Evolutionary conservation across 2,888 invertebrate species (phyloP), one percentile per base, ranked within the genome.

Genomic region (Athetis lepigone): DNA sequence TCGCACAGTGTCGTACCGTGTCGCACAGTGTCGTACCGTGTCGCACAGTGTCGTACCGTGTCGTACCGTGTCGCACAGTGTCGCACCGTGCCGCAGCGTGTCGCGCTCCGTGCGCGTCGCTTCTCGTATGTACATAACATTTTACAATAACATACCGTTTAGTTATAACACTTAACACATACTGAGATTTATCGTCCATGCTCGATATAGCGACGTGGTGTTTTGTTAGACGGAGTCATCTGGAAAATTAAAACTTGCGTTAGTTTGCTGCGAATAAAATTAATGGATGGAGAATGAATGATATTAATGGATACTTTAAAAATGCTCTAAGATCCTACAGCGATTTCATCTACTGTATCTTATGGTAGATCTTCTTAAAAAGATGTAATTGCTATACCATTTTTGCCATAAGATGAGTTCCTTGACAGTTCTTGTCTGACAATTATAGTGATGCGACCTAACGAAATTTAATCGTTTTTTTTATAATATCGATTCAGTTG

Each of bases 141-240:
- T 80, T 76, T 82, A 81, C 78, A 78, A 81, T 80, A 80, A 78
- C 76, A 80, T 78, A 80, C 70, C 78, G 76, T 83, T 79, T 80
- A 83, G 83, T 80, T 85, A 88, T 90, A 93, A 92, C 93, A 93
- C 92, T 93, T 92, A 93, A 92, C 93, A 93, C 94, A 91, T 90
- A 90, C 87, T 91, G 89, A 90, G 92, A 91, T 90, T 90, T 90
- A 94, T 93, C 93, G 94, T 94, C 94, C 93, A 87, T 90, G 91
- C 92, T 92, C 92, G 93, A 92, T 91, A 91, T 77, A 90, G 90
- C 90, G 79, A 85, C 81, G 84, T 84, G 84, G 79, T 82, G 82
- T 83, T 76, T 79, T 79, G 91, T 92, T 95, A 95, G 85, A 95
- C 95, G 70, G 95, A 95, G 83, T 95, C 95, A 85, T 95, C 95